phyloP scores from a whole-genome alignment of 1,140 invertebrate species.

The Lepidurus packardi region DNA sequence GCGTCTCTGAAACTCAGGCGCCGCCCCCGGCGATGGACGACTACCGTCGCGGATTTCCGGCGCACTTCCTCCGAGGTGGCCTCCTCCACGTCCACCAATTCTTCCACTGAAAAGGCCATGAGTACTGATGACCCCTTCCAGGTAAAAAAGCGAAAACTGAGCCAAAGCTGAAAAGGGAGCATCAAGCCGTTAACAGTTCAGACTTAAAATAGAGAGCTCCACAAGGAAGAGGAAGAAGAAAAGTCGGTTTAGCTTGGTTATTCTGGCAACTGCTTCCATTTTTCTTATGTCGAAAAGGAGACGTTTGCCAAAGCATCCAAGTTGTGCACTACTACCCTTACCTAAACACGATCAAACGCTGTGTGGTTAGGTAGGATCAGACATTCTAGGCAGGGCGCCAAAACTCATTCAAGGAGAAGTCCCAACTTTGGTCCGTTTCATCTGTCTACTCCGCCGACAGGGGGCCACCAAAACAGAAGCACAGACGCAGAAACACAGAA shows the following conservation, averaged over 20 bases:
- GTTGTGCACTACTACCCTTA: not conserved
- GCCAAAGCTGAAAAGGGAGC: too few relatives aligned
- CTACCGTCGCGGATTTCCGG: not conserved
- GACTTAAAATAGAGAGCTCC: not conserved
- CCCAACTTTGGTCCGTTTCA: not conserved
- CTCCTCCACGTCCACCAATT: not conserved
- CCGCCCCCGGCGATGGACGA: conserved; percentile 4
- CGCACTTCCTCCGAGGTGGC: not conserved
- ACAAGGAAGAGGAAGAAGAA: not conserved
- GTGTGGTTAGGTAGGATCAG: not conserved
- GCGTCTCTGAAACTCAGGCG: not conserved
- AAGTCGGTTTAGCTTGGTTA: too few relatives aligned
- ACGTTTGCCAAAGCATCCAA: too few relatives aligned
- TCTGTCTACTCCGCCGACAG: not conserved
- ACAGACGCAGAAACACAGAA: too few relatives aligned
- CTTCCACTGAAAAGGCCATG: conserved; percentile 22
- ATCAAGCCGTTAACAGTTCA: too few relatives aligned
- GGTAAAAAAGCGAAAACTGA: not conserved
- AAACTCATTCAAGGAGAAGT: not conserved
- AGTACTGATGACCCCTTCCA: not conserved
- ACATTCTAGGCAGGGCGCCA: not conserved
- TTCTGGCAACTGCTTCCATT: not conserved
- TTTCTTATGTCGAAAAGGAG: too few relatives aligned
- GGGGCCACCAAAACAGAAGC: too few relatives aligned
- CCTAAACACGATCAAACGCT: not conserved